phyloP scores from a whole-genome alignment of 2,888 invertebrate genomes.

The Thera obeliscata region DNA sequence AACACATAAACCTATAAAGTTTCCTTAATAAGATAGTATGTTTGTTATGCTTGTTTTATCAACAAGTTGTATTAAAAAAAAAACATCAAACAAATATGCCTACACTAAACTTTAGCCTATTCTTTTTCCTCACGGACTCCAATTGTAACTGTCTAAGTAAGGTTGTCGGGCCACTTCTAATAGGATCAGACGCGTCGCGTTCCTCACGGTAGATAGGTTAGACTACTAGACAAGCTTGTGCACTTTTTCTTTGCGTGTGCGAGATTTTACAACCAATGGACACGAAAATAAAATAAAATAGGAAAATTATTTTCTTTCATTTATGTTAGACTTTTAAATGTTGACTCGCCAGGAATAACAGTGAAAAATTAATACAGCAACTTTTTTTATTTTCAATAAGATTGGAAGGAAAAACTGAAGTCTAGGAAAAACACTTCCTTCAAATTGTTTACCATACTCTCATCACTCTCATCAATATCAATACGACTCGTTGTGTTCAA shows the following conservation, averaged over 20 bases:
- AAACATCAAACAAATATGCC: background rate
- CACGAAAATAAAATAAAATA: background rate
- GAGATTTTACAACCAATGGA: background rate
- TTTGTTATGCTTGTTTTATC: no score
- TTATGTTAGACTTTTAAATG: background rate
- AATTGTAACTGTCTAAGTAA: constrained; percentile 1
- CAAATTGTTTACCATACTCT: no score
- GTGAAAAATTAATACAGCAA: no score
- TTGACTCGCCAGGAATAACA: no score
- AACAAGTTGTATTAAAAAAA: no score
- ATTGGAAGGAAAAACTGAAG: background rate
- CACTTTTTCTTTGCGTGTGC: background rate
- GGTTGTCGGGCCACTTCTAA: constrained; percentile 2
- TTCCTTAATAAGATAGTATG: no score
- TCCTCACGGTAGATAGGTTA: constrained; percentile 4
- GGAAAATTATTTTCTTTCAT: background rate
- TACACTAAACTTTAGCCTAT: background rate
- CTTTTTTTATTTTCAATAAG: no score
- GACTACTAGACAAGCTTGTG: background rate
- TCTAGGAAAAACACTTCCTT: background rate
- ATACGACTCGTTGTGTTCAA: no score
- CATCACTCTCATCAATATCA: no score
- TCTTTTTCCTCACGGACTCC: background rate
- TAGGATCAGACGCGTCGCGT: constrained; percentile 21
- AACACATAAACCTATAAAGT: no score